phyloP scores from a whole-genome alignment of 2,113 vertebrate genomes.

The Vidua macroura region DNA sequence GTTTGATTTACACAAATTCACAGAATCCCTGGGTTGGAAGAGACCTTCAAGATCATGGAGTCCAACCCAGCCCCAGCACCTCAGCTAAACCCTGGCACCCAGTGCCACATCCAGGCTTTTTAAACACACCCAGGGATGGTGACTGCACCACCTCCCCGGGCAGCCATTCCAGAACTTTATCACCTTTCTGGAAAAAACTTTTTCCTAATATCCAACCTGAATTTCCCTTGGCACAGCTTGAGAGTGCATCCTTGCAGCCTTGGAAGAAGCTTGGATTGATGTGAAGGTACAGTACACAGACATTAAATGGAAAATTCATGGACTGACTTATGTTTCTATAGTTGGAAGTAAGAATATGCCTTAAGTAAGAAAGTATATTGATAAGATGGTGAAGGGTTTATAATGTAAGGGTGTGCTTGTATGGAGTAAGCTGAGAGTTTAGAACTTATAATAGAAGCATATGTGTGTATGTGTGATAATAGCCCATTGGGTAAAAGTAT shows the following conservation, averaged over 20 bases:
- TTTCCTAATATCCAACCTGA: fast-evolving
- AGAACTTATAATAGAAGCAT: not conserved
- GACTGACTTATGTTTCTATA: not conserved
- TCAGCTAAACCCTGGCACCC: not conserved
- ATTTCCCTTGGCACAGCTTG: not conserved
- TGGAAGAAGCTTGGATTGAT: not conserved
- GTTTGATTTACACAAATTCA: not conserved
- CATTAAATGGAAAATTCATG: not conserved
- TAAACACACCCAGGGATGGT: not conserved
- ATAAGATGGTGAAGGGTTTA: not conserved
- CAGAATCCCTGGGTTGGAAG: not conserved
- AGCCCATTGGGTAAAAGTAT: not conserved
- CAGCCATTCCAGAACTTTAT: not conserved
- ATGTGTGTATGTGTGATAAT: not conserved
- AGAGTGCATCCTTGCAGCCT: not conserved
- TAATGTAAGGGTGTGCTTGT: not conserved
- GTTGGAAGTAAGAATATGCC: not conserved
- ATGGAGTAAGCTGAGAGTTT: not conserved
- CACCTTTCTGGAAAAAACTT: not conserved
- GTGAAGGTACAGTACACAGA: not conserved
- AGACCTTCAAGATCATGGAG: not conserved
- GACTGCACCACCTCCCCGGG: not conserved
- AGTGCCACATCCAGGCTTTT: not conserved
- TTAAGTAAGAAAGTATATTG: not conserved
- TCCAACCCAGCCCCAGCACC: not conserved